These are phyloP conservation scores for Brachionus sp. DNA, from an alignment of 1,140 invertebrate genomes.

Conservation along the genomic window DNA sequence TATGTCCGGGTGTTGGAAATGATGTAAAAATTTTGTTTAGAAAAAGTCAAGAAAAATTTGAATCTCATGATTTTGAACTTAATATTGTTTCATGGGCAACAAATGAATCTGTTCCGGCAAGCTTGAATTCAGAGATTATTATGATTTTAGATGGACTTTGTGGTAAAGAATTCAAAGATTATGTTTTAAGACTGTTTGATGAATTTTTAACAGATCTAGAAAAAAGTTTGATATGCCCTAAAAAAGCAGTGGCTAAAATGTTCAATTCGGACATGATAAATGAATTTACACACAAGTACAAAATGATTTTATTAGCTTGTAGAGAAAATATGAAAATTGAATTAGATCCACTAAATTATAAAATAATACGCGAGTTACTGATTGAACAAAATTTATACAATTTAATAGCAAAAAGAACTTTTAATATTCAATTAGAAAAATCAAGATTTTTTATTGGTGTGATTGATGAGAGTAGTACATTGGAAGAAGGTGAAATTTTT, in stretches of 20 bases:
- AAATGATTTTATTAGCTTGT: conserved; percentile 27
- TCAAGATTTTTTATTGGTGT: conserved; percentile 3
- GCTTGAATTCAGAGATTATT: not conserved
- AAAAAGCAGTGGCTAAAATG: not conserved
- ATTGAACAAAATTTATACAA: not conserved
- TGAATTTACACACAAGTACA: conserved; percentile 9
- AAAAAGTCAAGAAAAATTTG: conserved; percentile 29
- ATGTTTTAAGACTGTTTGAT: not conserved
- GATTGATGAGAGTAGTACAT: not conserved
- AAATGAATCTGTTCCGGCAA: not conserved
- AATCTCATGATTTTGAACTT: not conserved
- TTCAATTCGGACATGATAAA: not conserved
- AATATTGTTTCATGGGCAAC: conserved; percentile 6
- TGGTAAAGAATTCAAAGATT: not conserved
- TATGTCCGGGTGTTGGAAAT: not conserved
- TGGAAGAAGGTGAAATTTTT: conserved; percentile 11
- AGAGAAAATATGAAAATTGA: not conserved
- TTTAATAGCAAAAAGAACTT: not conserved
- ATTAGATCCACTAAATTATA: not conserved
- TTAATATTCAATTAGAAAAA: conserved; percentile 1
- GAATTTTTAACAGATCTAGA: not conserved
- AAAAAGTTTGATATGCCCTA: not conserved
- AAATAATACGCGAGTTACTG: not conserved
- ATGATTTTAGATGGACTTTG: conserved; percentile 2
- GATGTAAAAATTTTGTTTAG: not conserved